Evolutionary conservation across 1,140 invertebrate species (phyloP).

Genomic region (Protaetia brevitarsis): DNA sequence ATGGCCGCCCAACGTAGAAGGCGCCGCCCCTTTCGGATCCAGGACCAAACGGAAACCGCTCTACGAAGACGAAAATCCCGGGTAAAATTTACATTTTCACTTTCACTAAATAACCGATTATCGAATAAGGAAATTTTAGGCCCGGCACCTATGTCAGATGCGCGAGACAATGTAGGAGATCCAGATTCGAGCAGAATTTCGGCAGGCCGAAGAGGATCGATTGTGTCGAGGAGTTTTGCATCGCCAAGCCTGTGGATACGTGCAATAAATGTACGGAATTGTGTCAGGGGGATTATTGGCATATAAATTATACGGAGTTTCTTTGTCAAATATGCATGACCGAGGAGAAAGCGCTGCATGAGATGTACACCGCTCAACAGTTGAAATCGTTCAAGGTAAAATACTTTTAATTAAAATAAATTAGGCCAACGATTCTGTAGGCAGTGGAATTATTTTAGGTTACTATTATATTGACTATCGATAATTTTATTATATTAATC

Average conservation of each 20-base stretch:
- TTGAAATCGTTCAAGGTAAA: conserved; percentile 38
- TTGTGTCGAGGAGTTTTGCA: conserved; percentile 36
- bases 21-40: neutral
- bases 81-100: no score
- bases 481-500: no score
- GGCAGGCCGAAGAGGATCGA: conserved; percentile 31
- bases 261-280: conserved; percentile 37
- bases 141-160: conserved; percentile 35
- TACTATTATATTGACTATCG: no score
- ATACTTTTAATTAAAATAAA: no score
- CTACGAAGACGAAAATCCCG: neutral
- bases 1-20: neutral
- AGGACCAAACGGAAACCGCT: conserved; percentile 2
- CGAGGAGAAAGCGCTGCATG: conserved; percentile 30
- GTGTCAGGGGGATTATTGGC: conserved; percentile 41
- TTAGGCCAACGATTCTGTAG: no score
- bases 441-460: no score
- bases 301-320: conserved; percentile 34
- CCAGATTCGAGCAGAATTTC: conserved; percentile 32
- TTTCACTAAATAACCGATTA: no score
- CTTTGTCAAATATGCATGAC: conserved; percentile 39
- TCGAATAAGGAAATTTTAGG: no score
- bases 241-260: conserved; percentile 32
- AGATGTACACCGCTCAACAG: conserved; percentile 32
- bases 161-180: conserved; percentile 32